Percentiles rank a stretch among this genome's conserved stretches.
Conservation (phyloP, 2,888 invertebrate genomes). For the Coremacera marginata region DNA sequence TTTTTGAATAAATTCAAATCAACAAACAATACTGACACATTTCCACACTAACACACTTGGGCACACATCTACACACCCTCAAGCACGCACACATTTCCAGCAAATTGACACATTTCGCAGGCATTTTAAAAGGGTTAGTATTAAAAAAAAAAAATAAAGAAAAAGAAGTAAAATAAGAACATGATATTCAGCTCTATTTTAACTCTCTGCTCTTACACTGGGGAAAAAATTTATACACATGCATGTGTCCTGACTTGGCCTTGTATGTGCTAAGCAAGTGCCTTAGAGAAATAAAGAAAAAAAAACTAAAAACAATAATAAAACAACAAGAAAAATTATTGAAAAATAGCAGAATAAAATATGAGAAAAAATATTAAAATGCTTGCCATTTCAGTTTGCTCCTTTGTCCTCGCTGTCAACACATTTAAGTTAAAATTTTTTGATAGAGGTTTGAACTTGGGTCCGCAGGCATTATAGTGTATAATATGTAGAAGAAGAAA, state of each 20-base stretch:
- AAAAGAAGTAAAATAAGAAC: background rate
- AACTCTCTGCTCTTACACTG: background rate
- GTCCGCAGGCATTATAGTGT: background rate
- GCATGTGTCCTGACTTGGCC: background rate
- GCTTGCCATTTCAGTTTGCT: no score
- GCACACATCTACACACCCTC: background rate
- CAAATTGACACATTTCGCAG: slow-evolving; percentile 9
- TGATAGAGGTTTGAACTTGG: background rate
- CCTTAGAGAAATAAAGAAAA: background rate
- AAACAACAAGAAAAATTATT: background rate
- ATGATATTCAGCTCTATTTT: background rate
- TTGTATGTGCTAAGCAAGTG: background rate
- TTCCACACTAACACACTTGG: background rate
- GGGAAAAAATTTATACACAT: slow-evolving; percentile 1
- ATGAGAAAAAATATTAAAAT: background rate
- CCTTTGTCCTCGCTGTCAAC: no score
- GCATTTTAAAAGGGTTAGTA: background rate
- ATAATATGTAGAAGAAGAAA: background rate
- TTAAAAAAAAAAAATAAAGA: background rate
- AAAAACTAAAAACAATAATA: background rate
- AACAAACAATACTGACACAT: background rate
- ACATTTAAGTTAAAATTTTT: background rate
- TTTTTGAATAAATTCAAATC: slow-evolving; percentile 1
- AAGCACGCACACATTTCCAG: background rate
- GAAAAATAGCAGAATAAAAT: background rate